Evolutionary conservation across 1,140 invertebrate species (phyloP).

Genomic region (Papilio polytes): DNA sequence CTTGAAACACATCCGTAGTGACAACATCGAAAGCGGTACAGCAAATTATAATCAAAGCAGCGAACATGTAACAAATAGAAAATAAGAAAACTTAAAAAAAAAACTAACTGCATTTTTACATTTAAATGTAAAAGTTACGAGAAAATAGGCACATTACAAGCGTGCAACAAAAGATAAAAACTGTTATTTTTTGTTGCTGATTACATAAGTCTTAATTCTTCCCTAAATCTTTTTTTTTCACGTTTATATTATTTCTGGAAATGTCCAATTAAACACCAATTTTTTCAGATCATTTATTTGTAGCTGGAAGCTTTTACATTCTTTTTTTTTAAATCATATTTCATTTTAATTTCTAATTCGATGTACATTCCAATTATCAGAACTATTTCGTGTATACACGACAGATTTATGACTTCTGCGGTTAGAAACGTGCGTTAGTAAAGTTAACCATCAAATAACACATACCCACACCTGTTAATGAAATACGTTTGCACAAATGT

Average conservation of each 20-base stretch:
- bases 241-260: not conserved
- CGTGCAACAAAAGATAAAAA: conserved; percentile 27
- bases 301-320: not conserved
- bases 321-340: too few relatives aligned
- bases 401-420: not conserved
- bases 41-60: conserved; percentile 76
- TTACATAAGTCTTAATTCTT: not conserved
- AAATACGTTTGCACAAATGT: not conserved
- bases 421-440: conserved; percentile 11
- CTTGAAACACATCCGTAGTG: conserved; percentile 81
- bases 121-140: conserved; percentile 29
- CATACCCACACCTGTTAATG: conserved; percentile 5
- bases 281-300: not conserved
- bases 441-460: not conserved
- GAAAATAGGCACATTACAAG: conserved; percentile 21
- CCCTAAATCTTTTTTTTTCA: not conserved
- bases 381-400: not conserved
- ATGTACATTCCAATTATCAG: too few relatives aligned
- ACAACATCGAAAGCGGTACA: conserved; percentile 79
- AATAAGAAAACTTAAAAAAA: conserved; percentile 50
- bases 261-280: not conserved
- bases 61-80: conserved; percentile 81
- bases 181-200: not conserved
- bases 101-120: not conserved
- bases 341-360: too few relatives aligned